phyloP scores from a whole-genome alignment of 1,140 invertebrate species.

The Oryzaephilus surinamensis region DNA sequence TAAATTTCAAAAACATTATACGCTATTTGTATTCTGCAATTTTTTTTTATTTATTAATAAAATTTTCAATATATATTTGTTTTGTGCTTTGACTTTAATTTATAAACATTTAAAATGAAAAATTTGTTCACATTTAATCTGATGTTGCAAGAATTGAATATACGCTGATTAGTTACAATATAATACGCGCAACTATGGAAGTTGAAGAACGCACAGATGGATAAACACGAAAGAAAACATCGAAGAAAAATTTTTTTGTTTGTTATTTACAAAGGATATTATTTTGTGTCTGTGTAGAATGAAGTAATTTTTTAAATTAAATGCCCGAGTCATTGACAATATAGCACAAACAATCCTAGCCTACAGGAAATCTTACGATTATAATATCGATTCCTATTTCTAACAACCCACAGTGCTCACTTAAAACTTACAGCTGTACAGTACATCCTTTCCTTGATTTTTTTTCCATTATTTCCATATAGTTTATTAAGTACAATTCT shows the following conservation, averaged over 20 bases:
- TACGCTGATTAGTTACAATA: no score
- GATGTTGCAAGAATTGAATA: slow-evolving; percentile 11
- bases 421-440: slow-evolving; percentile 20
- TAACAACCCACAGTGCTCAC: slow-evolving; percentile 24
- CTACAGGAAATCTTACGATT: slow-evolving; percentile 17
- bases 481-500: slow-evolving; percentile 19
- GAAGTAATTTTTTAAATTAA: slow-evolving; percentile 8
- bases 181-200: no score
- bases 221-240: no score
- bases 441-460: slow-evolving; percentile 9
- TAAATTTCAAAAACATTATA: slow-evolving; percentile 22
- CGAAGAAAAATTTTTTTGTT: no score
- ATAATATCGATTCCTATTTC: slow-evolving; percentile 17
- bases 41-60: slow-evolving; percentile 17
- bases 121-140: background rate
- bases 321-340: slow-evolving; percentile 16
- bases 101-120: background rate
- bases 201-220: no score
- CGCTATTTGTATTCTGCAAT: slow-evolving; percentile 10
- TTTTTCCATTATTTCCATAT: slow-evolving; percentile 3
- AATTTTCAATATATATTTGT: no score
- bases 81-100: slow-evolving; percentile 34
- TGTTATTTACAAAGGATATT: no score
- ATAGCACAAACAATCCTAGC: slow-evolving; percentile 22
- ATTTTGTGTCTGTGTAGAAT: no score